These are phyloP conservation scores for Nemoura dubitans DNA, from an alignment of 2,888 invertebrate species.

Conservation along the genomic window DNA sequence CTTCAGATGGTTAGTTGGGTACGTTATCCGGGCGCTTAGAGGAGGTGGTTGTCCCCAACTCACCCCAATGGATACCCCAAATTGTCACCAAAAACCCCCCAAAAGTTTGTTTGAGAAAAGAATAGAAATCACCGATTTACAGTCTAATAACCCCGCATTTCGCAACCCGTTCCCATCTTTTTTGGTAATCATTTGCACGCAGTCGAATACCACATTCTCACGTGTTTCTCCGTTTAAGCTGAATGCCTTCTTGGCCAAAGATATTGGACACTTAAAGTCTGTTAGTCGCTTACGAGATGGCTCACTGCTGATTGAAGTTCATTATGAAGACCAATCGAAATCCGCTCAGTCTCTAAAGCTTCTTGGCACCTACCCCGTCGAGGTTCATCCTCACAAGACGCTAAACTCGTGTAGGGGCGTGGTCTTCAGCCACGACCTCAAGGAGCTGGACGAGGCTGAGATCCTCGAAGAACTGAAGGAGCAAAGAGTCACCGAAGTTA, in stretches of 20 bases:
- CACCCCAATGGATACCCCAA: no score
- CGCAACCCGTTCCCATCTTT: no score
- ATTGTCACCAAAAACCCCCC: no score
- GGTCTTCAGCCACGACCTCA: neutral
- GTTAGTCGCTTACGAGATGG: neutral
- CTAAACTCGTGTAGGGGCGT: constrained; percentile 8
- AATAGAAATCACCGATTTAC: no score
- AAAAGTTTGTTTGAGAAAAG: no score
- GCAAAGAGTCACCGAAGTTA: neutral
- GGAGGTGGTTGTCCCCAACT: no score
- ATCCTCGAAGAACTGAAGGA: neutral
- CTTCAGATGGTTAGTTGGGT: no score
- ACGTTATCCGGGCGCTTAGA: no score
- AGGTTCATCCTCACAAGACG: neutral
- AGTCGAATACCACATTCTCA: neutral
- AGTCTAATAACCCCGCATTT: no score
- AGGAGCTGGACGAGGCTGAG: neutral
- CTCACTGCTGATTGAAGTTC: neutral
- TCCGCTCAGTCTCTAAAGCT: neutral
- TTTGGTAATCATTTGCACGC: no score
- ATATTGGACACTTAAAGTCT: neutral
- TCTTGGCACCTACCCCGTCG: neutral
- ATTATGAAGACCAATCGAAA: neutral
- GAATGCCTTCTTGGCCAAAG: neutral
- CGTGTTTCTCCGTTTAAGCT: neutral